These are phyloP conservation scores for Lampropteryx suffumata DNA, from an alignment of 2,888 invertebrate species.

Conservation along the genomic window DNA sequence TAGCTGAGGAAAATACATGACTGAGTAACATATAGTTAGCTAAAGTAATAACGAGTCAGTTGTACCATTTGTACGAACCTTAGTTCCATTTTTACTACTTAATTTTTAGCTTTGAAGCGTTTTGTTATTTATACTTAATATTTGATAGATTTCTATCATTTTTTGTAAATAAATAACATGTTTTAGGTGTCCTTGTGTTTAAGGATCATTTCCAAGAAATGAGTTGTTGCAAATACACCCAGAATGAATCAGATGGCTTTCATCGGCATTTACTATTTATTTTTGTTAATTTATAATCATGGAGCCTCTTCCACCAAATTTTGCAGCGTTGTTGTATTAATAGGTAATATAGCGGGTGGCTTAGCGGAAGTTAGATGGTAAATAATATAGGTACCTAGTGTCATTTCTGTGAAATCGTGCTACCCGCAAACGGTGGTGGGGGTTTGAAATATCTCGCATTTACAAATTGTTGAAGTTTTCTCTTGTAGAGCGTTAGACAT, in stretches of 20 bases:
- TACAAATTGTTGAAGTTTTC: constrained; percentile 41
- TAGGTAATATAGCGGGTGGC: too few relatives aligned
- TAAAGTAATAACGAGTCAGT: constrained; percentile 11
- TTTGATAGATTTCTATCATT: constrained; percentile 8
- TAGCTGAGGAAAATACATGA: constrained; percentile 5
- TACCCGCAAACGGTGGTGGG: constrained; percentile 1
- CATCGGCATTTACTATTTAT: constrained; percentile 39
- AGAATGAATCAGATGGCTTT: constrained; percentile 12
- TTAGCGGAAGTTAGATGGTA: neutral
- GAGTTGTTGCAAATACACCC: constrained; percentile 7
- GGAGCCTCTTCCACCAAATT: neutral
- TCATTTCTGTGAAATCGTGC: neutral
- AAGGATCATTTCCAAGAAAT: constrained; percentile 27
- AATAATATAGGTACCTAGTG: too few relatives aligned
- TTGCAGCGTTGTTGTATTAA: neutral
- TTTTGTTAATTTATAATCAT: constrained; percentile 21
- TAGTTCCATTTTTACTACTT: constrained; percentile 20
- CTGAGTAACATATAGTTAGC: constrained; percentile 6
- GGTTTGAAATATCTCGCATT: constrained; percentile 34
- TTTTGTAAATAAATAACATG: constrained; percentile 16
- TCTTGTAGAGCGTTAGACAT: constrained; percentile 33
- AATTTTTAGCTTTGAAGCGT: constrained; percentile 32
- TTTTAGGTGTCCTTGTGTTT: constrained; percentile 4
- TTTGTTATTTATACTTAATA: constrained; percentile 23
- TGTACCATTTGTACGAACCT: constrained; percentile 17